Base-by-base conservation (phyloP, 2,888 invertebrate species). In the Mylabris sibirica region DNA sequence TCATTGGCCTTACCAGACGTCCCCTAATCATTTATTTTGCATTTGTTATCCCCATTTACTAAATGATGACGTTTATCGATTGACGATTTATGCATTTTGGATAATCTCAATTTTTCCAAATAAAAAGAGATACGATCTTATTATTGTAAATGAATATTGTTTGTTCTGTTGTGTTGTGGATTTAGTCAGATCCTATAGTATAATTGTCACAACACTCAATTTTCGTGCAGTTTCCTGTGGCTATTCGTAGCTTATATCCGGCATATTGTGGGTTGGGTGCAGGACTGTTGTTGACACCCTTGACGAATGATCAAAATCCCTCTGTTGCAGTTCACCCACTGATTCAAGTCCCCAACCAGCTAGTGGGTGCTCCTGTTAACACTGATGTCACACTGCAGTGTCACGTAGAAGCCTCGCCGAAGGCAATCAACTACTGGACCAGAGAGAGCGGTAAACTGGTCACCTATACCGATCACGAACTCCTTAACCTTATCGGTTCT, bases 401-500 rank as follows among this genome's bases (percentile, higher is more conserved):
- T 79, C 92, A 93, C 84, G 95, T 96, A 69, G 96, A 96, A 85
- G 96, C 96, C 67, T 96, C 95, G 67, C 96, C 96, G 44, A 95
- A 95, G 86, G 94, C 96, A 82, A 96, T 96, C 88, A 96, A 96
- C 89, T 96, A 95, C 86, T 96, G 96, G 96, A 95, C 94, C 72
- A 91, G 94, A 82, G 95, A 94, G 84, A 93, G 92, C 81, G 95
- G 95, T 95, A 86, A 89, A 89, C 84, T 69, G 49, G 22, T 41
- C n/a, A 20, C 61, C 53, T 24, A 53, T 53, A 53, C 24, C 53
- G 22, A 53, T 53, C 53, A 24, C 53, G 53, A 53, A 53, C 53
- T 22, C 22, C 12, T 53, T 53, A 53, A 53, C 24, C 53, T 53
- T 53, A 53, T 53, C 53, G 53, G 53, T 53, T 53, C 53, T 53